Conservation (phyloP, 2,888 invertebrate genomes). For the Patella depressa region DNA sequence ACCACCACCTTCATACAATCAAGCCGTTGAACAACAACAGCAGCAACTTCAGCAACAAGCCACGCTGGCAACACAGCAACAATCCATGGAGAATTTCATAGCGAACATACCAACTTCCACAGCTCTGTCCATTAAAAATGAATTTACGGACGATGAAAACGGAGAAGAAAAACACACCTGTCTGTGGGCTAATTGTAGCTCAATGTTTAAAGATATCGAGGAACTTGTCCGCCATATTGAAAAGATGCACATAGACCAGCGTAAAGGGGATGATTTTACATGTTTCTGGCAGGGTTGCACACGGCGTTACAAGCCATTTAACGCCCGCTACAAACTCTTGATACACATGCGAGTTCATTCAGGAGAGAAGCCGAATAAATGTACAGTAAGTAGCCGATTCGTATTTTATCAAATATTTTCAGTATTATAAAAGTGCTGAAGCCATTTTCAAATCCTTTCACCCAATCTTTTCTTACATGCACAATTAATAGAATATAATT, state of each 20-base stretch:
- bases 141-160: slow-evolving; percentile 55
- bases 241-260: slow-evolving; percentile 70
- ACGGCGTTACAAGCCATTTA: slow-evolving; percentile 68
- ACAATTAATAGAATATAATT: too few species aligned
- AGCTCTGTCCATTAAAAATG: slow-evolving; percentile 36
- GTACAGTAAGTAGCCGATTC: slow-evolving; percentile 62
- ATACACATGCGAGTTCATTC: slow-evolving; percentile 71
- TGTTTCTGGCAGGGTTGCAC: slow-evolving; percentile 70
- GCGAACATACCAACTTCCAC: slow-evolving; percentile 25
- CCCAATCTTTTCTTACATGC: neutral
- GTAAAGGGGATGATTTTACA: slow-evolving; percentile 70
- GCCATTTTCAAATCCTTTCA: neutral
- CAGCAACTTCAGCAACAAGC: slow-evolving; percentile 13
- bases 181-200: slow-evolving; percentile 69
- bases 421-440: neutral
- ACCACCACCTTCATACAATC: slow-evolving; percentile 65
- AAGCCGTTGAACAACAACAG: slow-evolving; percentile 42
- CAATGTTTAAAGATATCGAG: slow-evolving; percentile 64
- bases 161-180: slow-evolving; percentile 61
- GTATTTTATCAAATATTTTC: neutral
- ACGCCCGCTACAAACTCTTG: slow-evolving; percentile 70
- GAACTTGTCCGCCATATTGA: slow-evolving; percentile 70
- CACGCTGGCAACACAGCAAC: slow-evolving; percentile 11
- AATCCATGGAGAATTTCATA: slow-evolving; percentile 18
- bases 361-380: slow-evolving; percentile 71